Conservation (phyloP, 2,888 invertebrate genomes). For the Pandemis cinnamomeana region DNA sequence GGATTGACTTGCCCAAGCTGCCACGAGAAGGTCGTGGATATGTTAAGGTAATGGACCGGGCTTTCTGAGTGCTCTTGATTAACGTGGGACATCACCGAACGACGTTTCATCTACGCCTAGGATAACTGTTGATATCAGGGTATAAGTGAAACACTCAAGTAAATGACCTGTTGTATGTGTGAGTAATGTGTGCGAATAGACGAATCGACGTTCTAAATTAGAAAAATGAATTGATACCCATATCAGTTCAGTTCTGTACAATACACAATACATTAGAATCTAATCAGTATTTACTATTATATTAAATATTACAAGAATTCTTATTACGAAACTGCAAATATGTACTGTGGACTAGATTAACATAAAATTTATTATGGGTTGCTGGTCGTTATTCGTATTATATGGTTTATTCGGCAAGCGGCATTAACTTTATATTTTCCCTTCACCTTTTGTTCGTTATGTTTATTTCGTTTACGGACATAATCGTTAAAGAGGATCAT, state of each 20-base stretch:
- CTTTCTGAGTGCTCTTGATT: slow-evolving; percentile 68
- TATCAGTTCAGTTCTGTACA: too few species aligned
- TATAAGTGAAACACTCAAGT: too few species aligned
- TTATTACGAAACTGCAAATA: background rate
- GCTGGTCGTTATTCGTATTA: background rate
- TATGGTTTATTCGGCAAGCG: slow-evolving; percentile 2
- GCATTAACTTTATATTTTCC: slow-evolving; percentile 14
- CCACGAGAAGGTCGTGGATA: slow-evolving; percentile 59
- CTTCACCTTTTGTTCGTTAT: slow-evolving; percentile 30
- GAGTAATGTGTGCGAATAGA: too few species aligned
- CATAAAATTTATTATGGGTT: background rate
- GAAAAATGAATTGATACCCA: too few species aligned
- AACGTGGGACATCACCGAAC: slow-evolving; percentile 62
- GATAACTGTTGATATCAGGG: slow-evolving; percentile 17
- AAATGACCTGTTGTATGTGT: too few species aligned
- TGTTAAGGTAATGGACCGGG: slow-evolving; percentile 67
- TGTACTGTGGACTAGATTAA: background rate
- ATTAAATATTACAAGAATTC: too few species aligned
- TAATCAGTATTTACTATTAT: too few species aligned
- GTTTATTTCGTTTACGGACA: slow-evolving; percentile 34
- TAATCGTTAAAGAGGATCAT: slow-evolving; percentile 35
- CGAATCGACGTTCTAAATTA: too few species aligned
- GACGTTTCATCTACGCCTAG: slow-evolving; percentile 59
- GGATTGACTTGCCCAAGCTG: slow-evolving; percentile 43
- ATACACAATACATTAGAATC: too few species aligned